Base-by-base conservation (phyloP, 2,797 vertebrate genomes). In the Mus spretus region DNA sequence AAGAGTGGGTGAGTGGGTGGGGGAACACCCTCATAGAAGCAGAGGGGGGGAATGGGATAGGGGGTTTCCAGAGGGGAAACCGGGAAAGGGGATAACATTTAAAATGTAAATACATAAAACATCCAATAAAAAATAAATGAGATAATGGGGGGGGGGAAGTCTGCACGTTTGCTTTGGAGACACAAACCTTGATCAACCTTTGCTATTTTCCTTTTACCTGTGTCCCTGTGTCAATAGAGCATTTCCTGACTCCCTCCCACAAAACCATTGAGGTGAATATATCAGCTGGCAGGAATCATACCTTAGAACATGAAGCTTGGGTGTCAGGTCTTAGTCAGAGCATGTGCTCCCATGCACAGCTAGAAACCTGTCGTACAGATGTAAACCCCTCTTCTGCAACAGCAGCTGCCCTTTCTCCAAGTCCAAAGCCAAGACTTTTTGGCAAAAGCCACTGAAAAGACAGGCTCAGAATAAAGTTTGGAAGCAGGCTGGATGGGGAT, bases 111-210 rank as follows among this genome's bases (percentile, higher is more conserved):
- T 61, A 24, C 59, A 61, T 61, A 24, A 61, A 61, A 61, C 10
- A 24, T 61, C 59, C 59, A 61, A 61, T 61, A 61, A 24, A 61
- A 61, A 61, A 61, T 61, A 59, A 59, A 59, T 59, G 59, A 61
- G 59, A 61, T 61, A 24, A 61, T 61, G 59, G 59, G 22, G 50
- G 9, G 50, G 50, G 90, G 80, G 91, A 72, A 89, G 9, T 19
- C 82, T 53, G 92, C 34, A 63, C 53, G 34, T 70, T 95, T 89
- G 57, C 9, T 92, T 92, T 84, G 70, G 86, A 94, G 92, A 94
- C 13, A 31, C 50, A 31, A 22, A 3, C 17, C 26, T 67, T 37
- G 4, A n/a, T 90, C 57, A 72, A 12, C 57, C 50, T 93, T 89
- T 79, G 20, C 57, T 47, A 92, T 31, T 84, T 75, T 96, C 19